phyloP scores from a whole-genome alignment of 1,140 invertebrate species.

The Caenorhabditis brenneri region DNA sequence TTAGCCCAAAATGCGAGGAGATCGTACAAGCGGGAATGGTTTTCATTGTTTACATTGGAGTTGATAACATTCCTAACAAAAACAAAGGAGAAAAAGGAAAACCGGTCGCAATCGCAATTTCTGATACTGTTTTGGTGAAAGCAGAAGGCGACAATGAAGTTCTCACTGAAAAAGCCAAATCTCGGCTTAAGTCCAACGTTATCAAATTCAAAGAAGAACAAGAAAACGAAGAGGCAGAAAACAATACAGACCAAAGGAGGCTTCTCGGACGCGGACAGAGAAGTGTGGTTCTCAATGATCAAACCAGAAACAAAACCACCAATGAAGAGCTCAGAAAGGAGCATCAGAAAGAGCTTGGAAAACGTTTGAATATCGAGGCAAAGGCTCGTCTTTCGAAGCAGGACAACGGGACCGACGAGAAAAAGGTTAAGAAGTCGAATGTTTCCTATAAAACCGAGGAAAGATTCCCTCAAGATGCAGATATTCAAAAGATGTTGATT shows the following conservation, averaged over 20 bases:
- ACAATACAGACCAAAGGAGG: slow-evolving; percentile 75
- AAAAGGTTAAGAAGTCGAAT: slow-evolving; percentile 84
- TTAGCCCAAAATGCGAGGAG: slow-evolving; percentile 85
- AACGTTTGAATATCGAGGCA: slow-evolving; percentile 88
- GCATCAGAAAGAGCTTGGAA: slow-evolving; percentile 92
- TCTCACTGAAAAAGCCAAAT: slow-evolving; percentile 85
- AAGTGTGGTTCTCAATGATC: slow-evolving; percentile 91
- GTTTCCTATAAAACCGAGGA: slow-evolving; percentile 90
- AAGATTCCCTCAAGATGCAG: slow-evolving; percentile 89
- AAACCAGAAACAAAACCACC: slow-evolving; percentile 90
- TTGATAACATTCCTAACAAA: slow-evolving; percentile 84
- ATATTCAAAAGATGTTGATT: slow-evolving; percentile 90
- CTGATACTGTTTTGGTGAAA: slow-evolving; percentile 77
- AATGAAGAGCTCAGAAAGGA: slow-evolving; percentile 95
- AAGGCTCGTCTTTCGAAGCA: slow-evolving; percentile 87
- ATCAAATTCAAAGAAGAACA: slow-evolving; percentile 88
- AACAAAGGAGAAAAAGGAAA: slow-evolving; percentile 85
- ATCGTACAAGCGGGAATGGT: slow-evolving; percentile 89
- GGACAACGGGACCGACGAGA: slow-evolving; percentile 80
- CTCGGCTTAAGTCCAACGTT: slow-evolving; percentile 90
- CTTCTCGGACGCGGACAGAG: slow-evolving; percentile 83
- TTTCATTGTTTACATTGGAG: slow-evolving; percentile 92
- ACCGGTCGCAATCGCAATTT: slow-evolving; percentile 70
- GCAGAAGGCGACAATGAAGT: slow-evolving; percentile 80
- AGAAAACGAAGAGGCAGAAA: slow-evolving; percentile 77